phyloP scores from a whole-genome alignment of 2,113 vertebrate species.

The Phocoena sinus region DNA sequence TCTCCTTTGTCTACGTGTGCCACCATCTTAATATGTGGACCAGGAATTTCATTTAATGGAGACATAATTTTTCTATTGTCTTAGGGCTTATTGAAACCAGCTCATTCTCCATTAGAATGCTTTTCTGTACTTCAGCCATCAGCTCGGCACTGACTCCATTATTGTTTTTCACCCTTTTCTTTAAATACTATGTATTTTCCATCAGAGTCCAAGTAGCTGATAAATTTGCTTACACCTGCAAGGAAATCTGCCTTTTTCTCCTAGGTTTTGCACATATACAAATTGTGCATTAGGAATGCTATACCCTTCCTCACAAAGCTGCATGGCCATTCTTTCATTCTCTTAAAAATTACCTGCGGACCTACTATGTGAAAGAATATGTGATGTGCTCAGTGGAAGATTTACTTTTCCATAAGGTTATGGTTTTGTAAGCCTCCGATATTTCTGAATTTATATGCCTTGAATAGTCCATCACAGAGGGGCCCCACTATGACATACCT shows the following conservation, averaged over 20 bases:
- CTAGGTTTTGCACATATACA: not conserved
- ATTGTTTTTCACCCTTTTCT: not conserved
- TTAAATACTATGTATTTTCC: not conserved
- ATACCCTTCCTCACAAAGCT: not conserved
- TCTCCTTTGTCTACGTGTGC: conserved; percentile 67
- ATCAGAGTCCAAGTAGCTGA: not conserved
- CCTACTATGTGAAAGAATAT: not conserved
- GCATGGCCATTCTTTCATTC: not conserved
- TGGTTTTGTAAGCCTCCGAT: not conserved
- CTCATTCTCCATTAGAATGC: not conserved
- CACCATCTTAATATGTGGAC: conserved; percentile 28
- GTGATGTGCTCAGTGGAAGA: not conserved
- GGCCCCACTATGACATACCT: not conserved
- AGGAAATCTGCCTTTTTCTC: not conserved
- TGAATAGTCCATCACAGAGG: not conserved
- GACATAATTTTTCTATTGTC: conserved; percentile 54
- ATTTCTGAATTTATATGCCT: not conserved
- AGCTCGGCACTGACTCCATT: not conserved
- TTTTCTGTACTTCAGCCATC: not conserved
- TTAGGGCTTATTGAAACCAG: conserved; percentile 56
- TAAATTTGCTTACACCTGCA: not conserved
- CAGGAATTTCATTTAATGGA: conserved; percentile 36
- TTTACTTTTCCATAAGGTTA: not conserved
- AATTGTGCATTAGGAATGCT: not conserved
- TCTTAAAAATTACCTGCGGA: not conserved